Percentiles rank a stretch among this genome's conserved stretches.
Conservation (phyloP, 2,797 vertebrate species). For the Eulemur coronatus region DNA sequence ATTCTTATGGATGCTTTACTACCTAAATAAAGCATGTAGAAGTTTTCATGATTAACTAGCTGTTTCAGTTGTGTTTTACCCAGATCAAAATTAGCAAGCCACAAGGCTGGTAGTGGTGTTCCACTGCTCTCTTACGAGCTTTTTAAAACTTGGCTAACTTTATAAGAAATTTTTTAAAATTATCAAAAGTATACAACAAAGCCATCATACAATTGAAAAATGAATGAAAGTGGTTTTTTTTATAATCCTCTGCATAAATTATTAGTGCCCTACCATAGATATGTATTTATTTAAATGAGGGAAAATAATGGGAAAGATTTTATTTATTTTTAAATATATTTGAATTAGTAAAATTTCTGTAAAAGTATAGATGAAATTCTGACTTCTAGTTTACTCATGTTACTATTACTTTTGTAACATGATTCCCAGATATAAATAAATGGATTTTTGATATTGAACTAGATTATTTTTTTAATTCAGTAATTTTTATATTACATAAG, state of each 20-base stretch:
- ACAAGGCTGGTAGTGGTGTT: neutral
- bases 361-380: neutral
- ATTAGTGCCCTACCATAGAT: neutral
- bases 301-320: neutral
- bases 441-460: neutral
- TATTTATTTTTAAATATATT: conserved; percentile 9
- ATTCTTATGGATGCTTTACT: neutral
- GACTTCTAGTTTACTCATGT: neutral
- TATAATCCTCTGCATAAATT: neutral
- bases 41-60: neutral
- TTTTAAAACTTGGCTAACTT: neutral
- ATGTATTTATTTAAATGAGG: neutral
- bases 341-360: neutral
- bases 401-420: neutral
- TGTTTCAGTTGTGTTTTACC: neutral
- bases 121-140: neutral
- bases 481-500: neutral
- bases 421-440: neutral
- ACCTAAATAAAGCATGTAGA: neutral
- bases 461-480: neutral
- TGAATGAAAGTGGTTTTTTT: conserved; percentile 14
- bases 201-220: neutral
- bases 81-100: neutral
- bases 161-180: neutral
- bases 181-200: neutral